phyloP scores from a whole-genome alignment of 2,888 invertebrate species.

The Synergus umbraculus region DNA sequence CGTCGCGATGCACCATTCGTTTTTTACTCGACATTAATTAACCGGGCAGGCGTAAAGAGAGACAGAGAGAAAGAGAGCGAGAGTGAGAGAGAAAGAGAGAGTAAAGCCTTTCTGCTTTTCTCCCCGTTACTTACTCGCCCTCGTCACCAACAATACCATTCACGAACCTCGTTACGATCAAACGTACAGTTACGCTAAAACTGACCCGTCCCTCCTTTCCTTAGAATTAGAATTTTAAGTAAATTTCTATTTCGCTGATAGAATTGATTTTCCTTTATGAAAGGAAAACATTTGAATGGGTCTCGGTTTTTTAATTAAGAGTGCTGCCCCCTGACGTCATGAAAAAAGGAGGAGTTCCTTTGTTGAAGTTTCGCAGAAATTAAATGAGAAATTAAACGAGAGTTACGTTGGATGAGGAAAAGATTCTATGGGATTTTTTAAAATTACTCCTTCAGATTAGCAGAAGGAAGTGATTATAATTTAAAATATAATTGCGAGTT shows the following conservation, averaged over 20 bases:
- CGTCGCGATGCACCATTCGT: slow-evolving; percentile 36
- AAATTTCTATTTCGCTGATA: background rate
- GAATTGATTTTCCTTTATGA: slow-evolving; percentile 23
- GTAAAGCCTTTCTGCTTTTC: background rate
- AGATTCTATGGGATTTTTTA: background rate
- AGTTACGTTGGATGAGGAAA: background rate
- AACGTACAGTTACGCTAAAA: background rate
- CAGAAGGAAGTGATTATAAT: no score
- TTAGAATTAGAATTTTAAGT: background rate
- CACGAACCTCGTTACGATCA: background rate
- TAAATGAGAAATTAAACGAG: background rate
- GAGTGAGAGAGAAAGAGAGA: slow-evolving; percentile 30
- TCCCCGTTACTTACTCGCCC: slow-evolving; percentile 7
- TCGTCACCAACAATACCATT: background rate
- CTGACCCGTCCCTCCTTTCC: no score
- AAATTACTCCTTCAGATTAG: no score
- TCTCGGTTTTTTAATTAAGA: slow-evolving; percentile 21
- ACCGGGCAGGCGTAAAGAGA: slow-evolving; percentile 13
- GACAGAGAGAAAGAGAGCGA: slow-evolving; percentile 18
- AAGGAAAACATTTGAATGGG: background rate
- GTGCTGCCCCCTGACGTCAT: slow-evolving; percentile 18
- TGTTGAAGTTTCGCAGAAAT: slow-evolving; percentile 24
- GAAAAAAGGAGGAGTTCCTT: slow-evolving; percentile 27
- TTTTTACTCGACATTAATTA: slow-evolving; percentile 46
- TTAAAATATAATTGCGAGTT: background rate